phyloP scores from a whole-genome alignment of 1,140 invertebrate genomes.

The Bombus sylvicola region DNA sequence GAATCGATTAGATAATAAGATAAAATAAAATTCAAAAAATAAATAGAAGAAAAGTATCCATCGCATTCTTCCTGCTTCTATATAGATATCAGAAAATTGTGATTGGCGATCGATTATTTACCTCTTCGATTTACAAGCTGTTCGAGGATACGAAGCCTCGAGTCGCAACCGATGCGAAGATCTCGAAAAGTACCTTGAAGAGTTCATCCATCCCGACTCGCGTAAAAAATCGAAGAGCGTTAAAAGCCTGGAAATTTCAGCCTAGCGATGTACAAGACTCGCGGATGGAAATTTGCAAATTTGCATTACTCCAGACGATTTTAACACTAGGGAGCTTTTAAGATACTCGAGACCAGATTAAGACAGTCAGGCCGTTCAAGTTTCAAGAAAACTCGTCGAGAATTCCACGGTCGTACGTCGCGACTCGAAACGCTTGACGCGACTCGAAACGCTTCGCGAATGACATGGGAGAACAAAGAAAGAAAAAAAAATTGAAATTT shows the following conservation, averaged over 20 bases:
- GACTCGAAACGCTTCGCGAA: not conserved
- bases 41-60: not conserved
- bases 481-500: not conserved
- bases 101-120: not conserved
- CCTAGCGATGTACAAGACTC: not conserved
- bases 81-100: not conserved
- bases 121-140: not conserved
- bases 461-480: not conserved
- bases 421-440: constrained; percentile 13
- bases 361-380: not conserved
- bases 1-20: not conserved
- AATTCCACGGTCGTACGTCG: not conserved
- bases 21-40: not conserved
- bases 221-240: not conserved
- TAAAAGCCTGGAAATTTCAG: not conserved
- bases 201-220: not conserved
- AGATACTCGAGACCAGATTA: not conserved
- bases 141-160: not conserved
- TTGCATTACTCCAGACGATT: not conserved
- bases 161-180: not conserved
- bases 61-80: no score
- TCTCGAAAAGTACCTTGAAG: not conserved
- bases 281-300: constrained; percentile 7
- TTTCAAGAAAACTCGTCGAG: constrained; percentile 11
- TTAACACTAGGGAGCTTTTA: not conserved